Evolutionary conservation across 2,113 vertebrate species (phyloP).

Genomic region (Eulemur rufifrons): DNA sequence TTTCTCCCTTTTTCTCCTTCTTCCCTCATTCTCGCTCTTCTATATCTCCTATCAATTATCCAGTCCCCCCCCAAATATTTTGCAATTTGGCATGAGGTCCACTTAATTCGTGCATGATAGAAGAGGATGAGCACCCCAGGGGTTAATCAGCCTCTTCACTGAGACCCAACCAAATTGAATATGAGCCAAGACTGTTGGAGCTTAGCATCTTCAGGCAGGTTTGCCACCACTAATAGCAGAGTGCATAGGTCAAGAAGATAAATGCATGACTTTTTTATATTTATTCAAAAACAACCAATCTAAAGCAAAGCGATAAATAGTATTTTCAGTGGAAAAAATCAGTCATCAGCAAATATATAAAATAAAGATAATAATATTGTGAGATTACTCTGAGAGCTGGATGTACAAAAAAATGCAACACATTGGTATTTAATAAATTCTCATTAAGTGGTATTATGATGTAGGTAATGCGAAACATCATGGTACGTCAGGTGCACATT

Average conservation of each 20-base stretch:
- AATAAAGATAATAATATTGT: not conserved
- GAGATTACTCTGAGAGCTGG: not conserved
- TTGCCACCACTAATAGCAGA: not conserved
- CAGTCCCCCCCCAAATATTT: not conserved
- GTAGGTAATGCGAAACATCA: no score
- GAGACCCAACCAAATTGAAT: not conserved
- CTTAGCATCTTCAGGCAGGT: not conserved
- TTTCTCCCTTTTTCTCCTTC: not conserved
- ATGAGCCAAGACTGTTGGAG: not conserved
- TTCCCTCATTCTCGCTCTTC: not conserved
- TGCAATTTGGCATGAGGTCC: not conserved
- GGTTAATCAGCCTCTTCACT: not conserved
- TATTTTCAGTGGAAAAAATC: not conserved
- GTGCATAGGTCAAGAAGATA: not conserved
- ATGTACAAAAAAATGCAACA: not conserved
- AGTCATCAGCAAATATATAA: not conserved
- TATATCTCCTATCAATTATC: not conserved
- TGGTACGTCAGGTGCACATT: no score
- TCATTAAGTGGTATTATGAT: not conserved
- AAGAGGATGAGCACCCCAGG: not conserved
- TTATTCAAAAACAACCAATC: slow-evolving; percentile 6
- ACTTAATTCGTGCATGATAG: not conserved
- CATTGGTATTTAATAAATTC: not conserved
- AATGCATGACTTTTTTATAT: not conserved
- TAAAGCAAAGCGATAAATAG: not conserved